Evolutionary conservation across 2,113 vertebrate genomes (phyloP), one percentile per base, ranked within the genome.

Genomic region (Abramis brama): DNA sequence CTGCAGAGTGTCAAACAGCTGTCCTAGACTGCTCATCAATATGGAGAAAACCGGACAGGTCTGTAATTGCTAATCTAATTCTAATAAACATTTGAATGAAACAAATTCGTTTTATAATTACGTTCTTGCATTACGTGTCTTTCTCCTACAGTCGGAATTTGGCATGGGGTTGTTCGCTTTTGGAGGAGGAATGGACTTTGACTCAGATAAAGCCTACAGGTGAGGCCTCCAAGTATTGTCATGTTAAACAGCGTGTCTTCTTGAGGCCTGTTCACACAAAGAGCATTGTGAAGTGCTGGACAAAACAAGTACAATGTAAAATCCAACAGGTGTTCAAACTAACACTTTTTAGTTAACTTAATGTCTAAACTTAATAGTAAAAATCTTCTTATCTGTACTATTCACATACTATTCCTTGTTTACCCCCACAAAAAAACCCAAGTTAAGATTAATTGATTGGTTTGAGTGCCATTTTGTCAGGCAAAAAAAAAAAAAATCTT

Each of bases 181-280:
- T 0, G 96, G 96, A 85, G 95, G 95, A 43, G 95, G 96, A 50
- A 96, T 98, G 96, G 97, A 99, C 91, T 98, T 99, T 36, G 97
- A 98, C 87, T 98, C 97, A 0, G 96, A 97, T 73, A 97, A 97
- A 86, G 97, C 97, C 0, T 99, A 99, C 93, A 96, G 97, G 97
- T 96, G 73, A 91, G 91, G 43, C 79, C 21, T 33, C 19, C 33
- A 2, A 23, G 21, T 71, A 1, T 15, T 50, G 21, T 15, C 5
- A 0, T 79, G 21, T 23, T 30, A 9, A 11, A 71, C 15, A 50
- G 13, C 4, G 19, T 71, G 68, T 10, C 21, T 23, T 39, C 8
- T 39, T 70, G 4, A 23, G 19, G 33, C 4, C 33, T 71, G 10
- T 39, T 70, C 19, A 71, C 36, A 43, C 6, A 23, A 57, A 23